Conservation (phyloP, 2,888 invertebrate genomes). For the Pemphredon lugubris region DNA sequence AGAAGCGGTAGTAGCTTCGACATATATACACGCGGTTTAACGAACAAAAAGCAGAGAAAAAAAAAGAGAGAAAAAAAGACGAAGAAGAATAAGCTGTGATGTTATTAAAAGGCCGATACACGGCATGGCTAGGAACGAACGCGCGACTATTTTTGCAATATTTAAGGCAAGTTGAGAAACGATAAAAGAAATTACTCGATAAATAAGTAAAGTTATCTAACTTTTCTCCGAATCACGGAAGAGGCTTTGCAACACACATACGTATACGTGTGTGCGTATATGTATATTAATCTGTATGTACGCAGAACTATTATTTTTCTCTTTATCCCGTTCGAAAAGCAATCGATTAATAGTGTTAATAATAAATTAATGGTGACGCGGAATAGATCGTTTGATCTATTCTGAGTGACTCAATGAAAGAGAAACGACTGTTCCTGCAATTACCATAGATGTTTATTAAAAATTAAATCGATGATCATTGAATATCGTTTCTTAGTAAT, state of each 20-base stretch:
- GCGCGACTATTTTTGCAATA: conserved; percentile 62
- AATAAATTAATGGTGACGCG: too few relatives aligned
- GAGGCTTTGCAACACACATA: conserved; percentile 27
- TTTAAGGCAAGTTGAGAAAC: conserved; percentile 47
- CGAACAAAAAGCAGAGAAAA: conserved; percentile 22
- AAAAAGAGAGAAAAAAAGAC: conserved; percentile 4
- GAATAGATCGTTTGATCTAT: too few relatives aligned
- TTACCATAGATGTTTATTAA: too few relatives aligned
- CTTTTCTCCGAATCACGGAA: conserved; percentile 11
- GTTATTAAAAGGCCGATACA: conserved; percentile 40
- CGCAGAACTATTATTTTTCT: conserved; percentile 7
- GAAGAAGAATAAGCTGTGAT: conserved; percentile 51
- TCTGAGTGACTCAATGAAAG: too few relatives aligned
- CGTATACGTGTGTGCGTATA: conserved; percentile 4
- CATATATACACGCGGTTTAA: conserved; percentile 5
- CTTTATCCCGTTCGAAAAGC: neutral
- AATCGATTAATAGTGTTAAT: too few relatives aligned
- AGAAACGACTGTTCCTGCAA: too few relatives aligned
- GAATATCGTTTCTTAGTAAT: too few relatives aligned
- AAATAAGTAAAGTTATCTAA: conserved; percentile 6
- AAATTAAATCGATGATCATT: too few relatives aligned
- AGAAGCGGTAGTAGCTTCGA: conserved; percentile 18
- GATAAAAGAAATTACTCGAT: conserved; percentile 13
- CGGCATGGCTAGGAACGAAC: conserved; percentile 37
- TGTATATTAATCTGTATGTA: conserved; percentile 12